Percentiles rank a stretch among this genome's conserved stretches.
These are phyloP conservation scores for Eupithecia exiguata DNA, from an alignment of 2,888 invertebrate genomes.

Conservation along the genomic window DNA sequence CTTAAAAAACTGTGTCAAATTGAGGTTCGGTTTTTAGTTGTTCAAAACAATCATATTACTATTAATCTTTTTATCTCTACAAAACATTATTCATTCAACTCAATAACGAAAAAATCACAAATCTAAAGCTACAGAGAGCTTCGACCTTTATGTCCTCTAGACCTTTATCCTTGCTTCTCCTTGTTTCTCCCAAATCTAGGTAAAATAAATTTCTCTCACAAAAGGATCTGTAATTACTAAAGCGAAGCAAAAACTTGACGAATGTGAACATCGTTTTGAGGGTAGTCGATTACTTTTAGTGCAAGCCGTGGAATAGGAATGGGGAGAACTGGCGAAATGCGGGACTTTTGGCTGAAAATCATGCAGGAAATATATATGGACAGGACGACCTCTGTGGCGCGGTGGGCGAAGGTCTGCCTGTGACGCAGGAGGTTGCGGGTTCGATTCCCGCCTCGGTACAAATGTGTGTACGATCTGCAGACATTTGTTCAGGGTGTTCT, in stretches of 20 bases:
- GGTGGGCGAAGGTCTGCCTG: no score
- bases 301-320: constrained; percentile 16
- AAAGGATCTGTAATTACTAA: constrained; percentile 33
- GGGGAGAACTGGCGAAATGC: not conserved
- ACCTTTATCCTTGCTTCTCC: constrained; percentile 4
- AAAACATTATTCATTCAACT: not conserved
- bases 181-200: not conserved
- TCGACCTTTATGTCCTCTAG: constrained; percentile 1
- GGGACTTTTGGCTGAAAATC: not conserved
- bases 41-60: no score
- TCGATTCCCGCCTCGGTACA: no score
- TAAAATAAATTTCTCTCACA: constrained; percentile 2
- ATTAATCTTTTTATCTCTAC: not conserved
- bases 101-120: not conserved
- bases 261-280: constrained; percentile 38
- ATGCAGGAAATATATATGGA: not conserved
- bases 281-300: constrained; percentile 44
- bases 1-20: no score
- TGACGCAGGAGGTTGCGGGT: no score
- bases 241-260: constrained; percentile 40
- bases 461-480: no score
- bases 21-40: no score
- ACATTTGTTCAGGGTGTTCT: no score
- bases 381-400: no score
- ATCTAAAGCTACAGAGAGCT: not conserved